Evolutionary conservation across 2,888 invertebrate species (phyloP).

Genomic region (Microctonus aethiopoides): DNA sequence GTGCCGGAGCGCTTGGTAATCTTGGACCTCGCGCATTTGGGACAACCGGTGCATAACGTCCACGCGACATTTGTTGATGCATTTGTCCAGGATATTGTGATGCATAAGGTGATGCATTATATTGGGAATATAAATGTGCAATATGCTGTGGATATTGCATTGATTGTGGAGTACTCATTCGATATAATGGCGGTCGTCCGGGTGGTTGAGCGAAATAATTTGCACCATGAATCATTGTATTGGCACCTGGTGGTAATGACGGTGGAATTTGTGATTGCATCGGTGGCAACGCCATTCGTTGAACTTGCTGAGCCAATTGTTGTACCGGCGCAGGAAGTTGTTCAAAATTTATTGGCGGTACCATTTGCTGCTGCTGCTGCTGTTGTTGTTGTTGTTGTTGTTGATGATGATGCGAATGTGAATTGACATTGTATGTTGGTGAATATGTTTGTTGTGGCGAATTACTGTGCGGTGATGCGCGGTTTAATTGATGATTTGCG

Average conservation of each 20-base stretch:
- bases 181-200: conserved; percentile 65
- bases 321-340: conserved; percentile 65
- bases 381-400: conserved; percentile 41
- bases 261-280: conserved; percentile 56
- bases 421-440: conserved; percentile 13
- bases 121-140: conserved; percentile 53
- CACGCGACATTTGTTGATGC: conserved; percentile 55
- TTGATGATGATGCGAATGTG: conserved; percentile 35
- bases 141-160: conserved; percentile 62
- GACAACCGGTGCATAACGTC: conserved; percentile 51
- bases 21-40: conserved; percentile 53
- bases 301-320: conserved; percentile 64
- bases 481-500: conserved; percentile 48
- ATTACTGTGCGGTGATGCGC: conserved; percentile 53
- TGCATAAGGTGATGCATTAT: conserved; percentile 44
- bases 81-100: conserved; percentile 55
- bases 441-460: conserved; percentile 28
- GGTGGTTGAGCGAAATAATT: conserved; percentile 65
- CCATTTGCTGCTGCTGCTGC: conserved; percentile 43
- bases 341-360: conserved; percentile 62
- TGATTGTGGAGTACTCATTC: conserved; percentile 55
- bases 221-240: conserved; percentile 58
- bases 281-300: conserved; percentile 62
- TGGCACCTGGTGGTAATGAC: conserved; percentile 60
- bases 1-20: conserved; percentile 50